Evolutionary conservation across 2,113 vertebrate genomes (phyloP).

Genomic region (Poeciliopsis retropinna): DNA sequence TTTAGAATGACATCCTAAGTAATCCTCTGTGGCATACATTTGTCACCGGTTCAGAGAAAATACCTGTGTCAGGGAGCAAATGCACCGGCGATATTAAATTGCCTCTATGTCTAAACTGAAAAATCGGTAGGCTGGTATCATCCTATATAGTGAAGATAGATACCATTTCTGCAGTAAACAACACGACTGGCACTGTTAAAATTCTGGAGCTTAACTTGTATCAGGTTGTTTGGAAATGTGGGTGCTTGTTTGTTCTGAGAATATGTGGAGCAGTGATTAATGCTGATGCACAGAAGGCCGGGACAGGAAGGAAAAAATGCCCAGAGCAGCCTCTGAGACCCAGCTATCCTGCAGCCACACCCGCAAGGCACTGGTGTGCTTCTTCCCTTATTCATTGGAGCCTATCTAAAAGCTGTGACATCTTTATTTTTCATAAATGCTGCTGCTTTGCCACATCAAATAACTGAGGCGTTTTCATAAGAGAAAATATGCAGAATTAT

Average conservation of each 20-base stretch:
- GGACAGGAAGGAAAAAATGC: conserved; percentile 53
- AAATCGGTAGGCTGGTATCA: conserved; percentile 17
- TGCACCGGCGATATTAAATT: neutral
- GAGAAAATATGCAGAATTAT: conserved; percentile 49
- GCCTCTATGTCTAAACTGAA: conserved; percentile 15
- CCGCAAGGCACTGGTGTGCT: conserved; percentile 44
- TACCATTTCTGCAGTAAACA: conserved; percentile 24
- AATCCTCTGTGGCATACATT: neutral
- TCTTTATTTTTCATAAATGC: conserved; percentile 45
- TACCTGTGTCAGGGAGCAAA: neutral
- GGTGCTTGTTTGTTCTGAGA: conserved; percentile 37
- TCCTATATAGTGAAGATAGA: conserved; percentile 37
- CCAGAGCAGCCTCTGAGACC: conserved; percentile 58
- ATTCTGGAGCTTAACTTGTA: conserved; percentile 32
- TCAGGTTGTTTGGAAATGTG: conserved; percentile 22
- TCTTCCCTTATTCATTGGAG: conserved; percentile 43
- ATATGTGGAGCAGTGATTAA: conserved; percentile 48
- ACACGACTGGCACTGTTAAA: conserved; percentile 12
- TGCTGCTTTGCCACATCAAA: conserved; percentile 40
- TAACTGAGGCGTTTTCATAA: conserved; percentile 32
- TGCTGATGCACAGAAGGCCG: conserved; percentile 50
- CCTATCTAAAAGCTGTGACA: conserved; percentile 36
- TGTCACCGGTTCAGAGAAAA: neutral
- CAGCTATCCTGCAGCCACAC: conserved; percentile 58
- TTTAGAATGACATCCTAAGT: neutral